A percentile compares a stretch with the other conserved stretches of the same genome.
Evolutionary conservation across 2,113 vertebrate genomes (phyloP).

Genomic region (Poeciliopsis prolifica): DNA sequence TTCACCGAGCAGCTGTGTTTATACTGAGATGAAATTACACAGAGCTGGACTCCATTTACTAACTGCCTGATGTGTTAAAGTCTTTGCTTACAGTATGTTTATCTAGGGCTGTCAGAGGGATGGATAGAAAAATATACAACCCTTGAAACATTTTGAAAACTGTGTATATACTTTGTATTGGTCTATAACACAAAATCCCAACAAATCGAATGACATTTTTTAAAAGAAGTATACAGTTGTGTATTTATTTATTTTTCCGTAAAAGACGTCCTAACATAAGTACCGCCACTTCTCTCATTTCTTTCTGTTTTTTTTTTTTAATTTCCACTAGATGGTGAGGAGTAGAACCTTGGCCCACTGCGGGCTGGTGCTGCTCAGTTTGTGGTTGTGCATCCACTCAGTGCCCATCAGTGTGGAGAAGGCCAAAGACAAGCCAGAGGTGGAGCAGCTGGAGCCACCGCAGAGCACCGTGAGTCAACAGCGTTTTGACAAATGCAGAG

Average conservation of each 20-base stretch:
- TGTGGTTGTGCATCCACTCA: conserved; percentile 80
- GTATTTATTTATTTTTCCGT: background rate
- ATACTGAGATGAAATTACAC: no score
- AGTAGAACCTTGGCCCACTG: conserved; percentile 56
- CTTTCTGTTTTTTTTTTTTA: background rate
- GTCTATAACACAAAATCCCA: background rate
- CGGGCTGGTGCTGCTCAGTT: conserved; percentile 77
- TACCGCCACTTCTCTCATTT: background rate
- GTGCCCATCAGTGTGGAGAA: conserved; percentile 91
- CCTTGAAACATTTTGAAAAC: background rate
- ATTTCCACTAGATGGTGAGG: conserved; percentile 80
- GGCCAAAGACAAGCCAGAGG: conserved; percentile 79
- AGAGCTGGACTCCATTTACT: background rate
- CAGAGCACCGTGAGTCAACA: conserved; percentile 83
- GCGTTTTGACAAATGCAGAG: background rate
- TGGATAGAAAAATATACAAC: background rate
- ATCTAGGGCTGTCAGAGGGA: background rate
- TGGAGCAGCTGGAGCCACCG: conserved; percentile 79
- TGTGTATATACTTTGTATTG: background rate
- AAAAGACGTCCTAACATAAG: background rate
- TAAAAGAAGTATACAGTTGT: no score
- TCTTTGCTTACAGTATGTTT: background rate
- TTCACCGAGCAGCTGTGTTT: no score
- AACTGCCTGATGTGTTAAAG: background rate
- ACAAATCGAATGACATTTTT: background rate